Percentiles rank a stretch among this genome's conserved stretches.
phyloP scores from a whole-genome alignment of 2,888 invertebrate species.

The Plagiodera versicolora region DNA sequence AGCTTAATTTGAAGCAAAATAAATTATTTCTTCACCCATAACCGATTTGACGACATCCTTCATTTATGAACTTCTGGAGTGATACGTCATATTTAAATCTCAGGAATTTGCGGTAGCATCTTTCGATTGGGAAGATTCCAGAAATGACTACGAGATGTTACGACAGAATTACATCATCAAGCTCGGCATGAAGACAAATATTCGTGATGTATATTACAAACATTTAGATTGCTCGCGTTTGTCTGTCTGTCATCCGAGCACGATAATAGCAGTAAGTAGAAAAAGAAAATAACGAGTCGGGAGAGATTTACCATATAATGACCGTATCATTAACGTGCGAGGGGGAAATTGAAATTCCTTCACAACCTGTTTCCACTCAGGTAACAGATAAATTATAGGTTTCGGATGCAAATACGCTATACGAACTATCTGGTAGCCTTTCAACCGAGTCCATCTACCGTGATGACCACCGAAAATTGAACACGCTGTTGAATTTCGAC shows the following conservation, averaged over 20 bases:
- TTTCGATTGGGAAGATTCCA: too few species aligned
- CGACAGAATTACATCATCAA: background rate
- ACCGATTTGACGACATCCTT: too few species aligned
- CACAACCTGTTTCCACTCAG: background rate
- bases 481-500: background rate
- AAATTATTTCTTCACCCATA: too few species aligned
- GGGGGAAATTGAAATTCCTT: slow-evolving; percentile 1
- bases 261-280: background rate
- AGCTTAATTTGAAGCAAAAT: too few species aligned
- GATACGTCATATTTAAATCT: too few species aligned
- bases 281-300: background rate
- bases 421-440: background rate
- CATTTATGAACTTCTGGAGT: too few species aligned
- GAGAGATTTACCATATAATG: background rate
- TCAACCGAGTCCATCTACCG: background rate
- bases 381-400: slow-evolving; percentile 1
- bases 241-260: background rate
- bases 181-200: background rate
- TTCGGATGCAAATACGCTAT: background rate
- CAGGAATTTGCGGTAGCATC: too few species aligned
- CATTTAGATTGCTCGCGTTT: background rate
- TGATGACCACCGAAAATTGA: background rate
- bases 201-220: background rate
- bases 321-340: slow-evolving; percentile 1
- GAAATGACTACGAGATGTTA: too few species aligned